Evolutionary conservation across 2,113 vertebrate species (phyloP).

Genomic region (Neodon shergylaensis): DNA sequence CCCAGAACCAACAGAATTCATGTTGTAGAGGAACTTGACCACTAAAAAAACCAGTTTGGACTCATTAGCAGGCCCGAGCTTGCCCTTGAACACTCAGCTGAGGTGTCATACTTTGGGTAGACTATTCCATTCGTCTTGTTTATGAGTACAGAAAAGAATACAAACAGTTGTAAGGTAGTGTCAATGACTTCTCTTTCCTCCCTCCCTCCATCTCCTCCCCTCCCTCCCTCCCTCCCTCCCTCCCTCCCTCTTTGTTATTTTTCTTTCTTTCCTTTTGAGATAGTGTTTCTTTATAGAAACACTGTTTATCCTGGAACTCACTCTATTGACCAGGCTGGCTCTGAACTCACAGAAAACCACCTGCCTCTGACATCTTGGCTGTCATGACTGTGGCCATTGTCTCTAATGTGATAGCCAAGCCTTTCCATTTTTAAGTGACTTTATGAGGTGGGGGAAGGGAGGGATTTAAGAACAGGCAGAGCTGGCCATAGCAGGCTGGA

Average conservation of each 20-base stretch:
- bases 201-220: fast-evolving
- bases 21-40: not conserved
- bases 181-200: not conserved
- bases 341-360: not conserved
- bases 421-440: not conserved
- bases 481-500: not conserved
- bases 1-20: not conserved
- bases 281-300: not conserved
- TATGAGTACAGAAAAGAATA: not conserved
- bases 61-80: too few species aligned
- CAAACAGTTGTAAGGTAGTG: not conserved
- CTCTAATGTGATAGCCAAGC: not conserved
- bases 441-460: not conserved
- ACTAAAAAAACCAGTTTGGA: not conserved
- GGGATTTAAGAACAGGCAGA: not conserved
- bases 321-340: not conserved
- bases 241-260: not conserved
- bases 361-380: not conserved
- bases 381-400: not conserved
- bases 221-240: too few species aligned
- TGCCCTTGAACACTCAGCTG: not conserved
- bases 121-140: not conserved
- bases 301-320: not conserved
- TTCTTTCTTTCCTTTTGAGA: not conserved
- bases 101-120: not conserved